A percentile compares a stretch with the other conserved stretches of the same genome.
These are phyloP conservation scores for Cheilosia urbana DNA, from an alignment of 2,888 invertebrate species.

Conservation along the genomic window DNA sequence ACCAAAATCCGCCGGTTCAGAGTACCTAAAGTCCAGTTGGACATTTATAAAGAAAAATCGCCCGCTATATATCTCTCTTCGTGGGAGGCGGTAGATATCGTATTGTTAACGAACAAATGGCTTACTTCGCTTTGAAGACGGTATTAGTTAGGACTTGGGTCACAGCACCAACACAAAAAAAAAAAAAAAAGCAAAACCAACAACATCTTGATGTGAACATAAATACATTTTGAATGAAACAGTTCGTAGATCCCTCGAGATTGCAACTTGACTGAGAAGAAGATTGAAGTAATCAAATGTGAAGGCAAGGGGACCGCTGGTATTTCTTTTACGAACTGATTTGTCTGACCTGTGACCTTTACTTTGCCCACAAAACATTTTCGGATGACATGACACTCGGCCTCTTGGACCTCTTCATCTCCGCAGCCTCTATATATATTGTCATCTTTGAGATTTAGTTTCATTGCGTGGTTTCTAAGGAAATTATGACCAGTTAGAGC, in stretches of 20 bases:
- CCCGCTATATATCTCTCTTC: slow-evolving; percentile 18
- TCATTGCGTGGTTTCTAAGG: no score
- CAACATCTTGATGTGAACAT: slow-evolving; percentile 26
- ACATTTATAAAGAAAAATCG: slow-evolving; percentile 72
- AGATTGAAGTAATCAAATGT: not conserved
- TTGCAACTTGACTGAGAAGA: not conserved
- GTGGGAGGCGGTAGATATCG: slow-evolving; percentile 6
- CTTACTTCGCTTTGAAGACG: slow-evolving; percentile 26
- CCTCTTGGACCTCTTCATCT: no score
- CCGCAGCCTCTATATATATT: no score
- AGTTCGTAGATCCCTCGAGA: slow-evolving; percentile 14
- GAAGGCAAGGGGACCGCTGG: no score
- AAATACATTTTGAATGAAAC: slow-evolving; percentile 35
- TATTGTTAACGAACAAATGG: slow-evolving; percentile 29
- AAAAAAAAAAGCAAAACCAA: slow-evolving; percentile 8
- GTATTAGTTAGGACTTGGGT: slow-evolving; percentile 9
- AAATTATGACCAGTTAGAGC: no score
- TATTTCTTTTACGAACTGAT: no score
- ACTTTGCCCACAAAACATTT: no score
- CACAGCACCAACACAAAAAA: not conserved
- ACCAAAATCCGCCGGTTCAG: slow-evolving; percentile 14
- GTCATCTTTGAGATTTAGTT: no score
- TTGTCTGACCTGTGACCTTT: no score
- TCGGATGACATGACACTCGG: no score
- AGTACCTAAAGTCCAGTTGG: slow-evolving; percentile 55